phyloP scores from a whole-genome alignment of 2,113 vertebrate species.

The Lampris megalopsis region DNA sequence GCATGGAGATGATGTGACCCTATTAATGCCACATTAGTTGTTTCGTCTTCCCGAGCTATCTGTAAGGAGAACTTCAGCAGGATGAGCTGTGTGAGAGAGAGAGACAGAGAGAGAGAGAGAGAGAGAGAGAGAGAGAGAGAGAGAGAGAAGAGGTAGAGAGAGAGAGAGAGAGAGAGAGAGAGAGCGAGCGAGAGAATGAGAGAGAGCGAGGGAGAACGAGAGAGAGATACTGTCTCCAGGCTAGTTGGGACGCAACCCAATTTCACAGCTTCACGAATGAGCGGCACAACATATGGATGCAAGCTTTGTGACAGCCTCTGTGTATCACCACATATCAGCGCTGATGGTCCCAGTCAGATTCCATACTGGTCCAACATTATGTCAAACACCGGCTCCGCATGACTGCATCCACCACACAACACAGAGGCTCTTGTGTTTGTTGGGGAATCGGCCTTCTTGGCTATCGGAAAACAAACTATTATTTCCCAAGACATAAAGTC shows the following conservation, averaged over 20 bases:
- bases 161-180: slow-evolving; percentile 7
- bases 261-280: slow-evolving; percentile 87
- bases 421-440: slow-evolving; percentile 56
- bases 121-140: slow-evolving; percentile 14
- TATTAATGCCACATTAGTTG: slow-evolving; percentile 81
- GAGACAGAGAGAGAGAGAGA: not conserved
- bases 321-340: slow-evolving; percentile 80
- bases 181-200: slow-evolving; percentile 12
- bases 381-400: slow-evolving; percentile 73
- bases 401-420: slow-evolving; percentile 70
- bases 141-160: slow-evolving; percentile 13
- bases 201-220: slow-evolving; percentile 53
- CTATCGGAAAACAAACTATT: slow-evolving; percentile 37
- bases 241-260: slow-evolving; percentile 84
- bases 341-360: slow-evolving; percentile 82
- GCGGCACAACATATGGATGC: slow-evolving; percentile 84
- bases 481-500: slow-evolving; percentile 33
- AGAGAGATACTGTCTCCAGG: slow-evolving; percentile 75
- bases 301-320: slow-evolving; percentile 84
- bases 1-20: slow-evolving; percentile 78
- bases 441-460: slow-evolving; percentile 20
- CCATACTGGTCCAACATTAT: slow-evolving; percentile 83
- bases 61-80: slow-evolving; percentile 63
- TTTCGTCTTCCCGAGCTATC: slow-evolving; percentile 64
- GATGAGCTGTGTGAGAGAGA: slow-evolving; percentile 40